phyloP scores from a whole-genome alignment of 2,797 vertebrate genomes.

The Argya squamiceps region DNA sequence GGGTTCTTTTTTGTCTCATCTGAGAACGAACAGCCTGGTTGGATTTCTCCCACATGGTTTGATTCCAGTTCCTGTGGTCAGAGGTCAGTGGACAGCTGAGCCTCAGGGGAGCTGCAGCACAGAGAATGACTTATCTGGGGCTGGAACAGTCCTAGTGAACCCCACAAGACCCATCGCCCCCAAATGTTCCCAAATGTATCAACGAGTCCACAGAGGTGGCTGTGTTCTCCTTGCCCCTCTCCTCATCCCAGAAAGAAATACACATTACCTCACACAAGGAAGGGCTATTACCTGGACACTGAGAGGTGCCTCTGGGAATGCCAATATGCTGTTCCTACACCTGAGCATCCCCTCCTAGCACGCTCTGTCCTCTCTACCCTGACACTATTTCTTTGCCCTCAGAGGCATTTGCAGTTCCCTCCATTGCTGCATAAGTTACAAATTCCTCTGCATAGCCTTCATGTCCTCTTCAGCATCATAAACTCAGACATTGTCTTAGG shows the following conservation, averaged over 20 bases:
- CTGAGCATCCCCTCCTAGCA: not conserved
- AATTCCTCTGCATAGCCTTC: not conserved
- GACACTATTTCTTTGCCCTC: not conserved
- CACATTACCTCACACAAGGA: not conserved
- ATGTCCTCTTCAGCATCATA: not conserved
- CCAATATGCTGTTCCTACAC: not conserved
- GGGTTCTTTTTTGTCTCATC: not conserved
- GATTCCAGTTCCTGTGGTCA: not conserved
- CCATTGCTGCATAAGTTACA: not conserved
- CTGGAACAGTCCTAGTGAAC: not conserved
- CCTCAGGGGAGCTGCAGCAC: fast-evolving
- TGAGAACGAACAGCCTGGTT: not conserved
- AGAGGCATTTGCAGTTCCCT: not conserved
- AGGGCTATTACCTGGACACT: not conserved
- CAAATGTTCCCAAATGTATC: not conserved
- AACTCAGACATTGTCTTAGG: not conserved
- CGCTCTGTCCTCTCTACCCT: not conserved
- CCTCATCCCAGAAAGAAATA: not conserved
- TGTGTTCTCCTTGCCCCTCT: not conserved
- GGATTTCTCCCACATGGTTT: not conserved
- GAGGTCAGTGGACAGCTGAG: not conserved
- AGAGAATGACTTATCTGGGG: not conserved
- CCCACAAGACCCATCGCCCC: not conserved
- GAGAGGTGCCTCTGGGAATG: not conserved
- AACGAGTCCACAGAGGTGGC: not conserved